A percentile compares a stretch with the other conserved stretches of the same genome.
These are phyloP conservation scores for Ectropis crepuscularia DNA, from an alignment of 2,888 invertebrate genomes.

Conservation along the genomic window DNA sequence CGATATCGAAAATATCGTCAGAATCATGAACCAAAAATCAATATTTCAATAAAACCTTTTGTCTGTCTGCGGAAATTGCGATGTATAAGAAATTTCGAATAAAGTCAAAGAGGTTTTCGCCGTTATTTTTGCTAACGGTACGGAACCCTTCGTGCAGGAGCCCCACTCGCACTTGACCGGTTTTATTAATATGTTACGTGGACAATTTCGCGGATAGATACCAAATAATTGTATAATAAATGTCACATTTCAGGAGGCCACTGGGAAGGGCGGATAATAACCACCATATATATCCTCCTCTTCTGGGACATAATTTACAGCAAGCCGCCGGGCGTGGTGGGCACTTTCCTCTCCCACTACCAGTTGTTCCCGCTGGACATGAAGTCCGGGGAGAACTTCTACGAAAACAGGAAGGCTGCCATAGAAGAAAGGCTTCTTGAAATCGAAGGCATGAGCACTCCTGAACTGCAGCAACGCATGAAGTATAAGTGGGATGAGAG, in stretches of 20 bases:
- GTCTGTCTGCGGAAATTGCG: too few relatives aligned
- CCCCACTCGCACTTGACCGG: too few relatives aligned
- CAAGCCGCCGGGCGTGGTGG: constrained; percentile 69
- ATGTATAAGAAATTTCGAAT: too few relatives aligned
- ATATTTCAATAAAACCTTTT: too few relatives aligned
- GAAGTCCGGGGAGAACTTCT: constrained; percentile 86
- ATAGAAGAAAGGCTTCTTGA: constrained; percentile 83
- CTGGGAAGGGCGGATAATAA: constrained; percentile 88
- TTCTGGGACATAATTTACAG: constrained; percentile 92
- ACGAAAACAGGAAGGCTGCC: constrained; percentile 82
- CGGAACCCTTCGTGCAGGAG: too few relatives aligned
- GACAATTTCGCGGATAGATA: too few relatives aligned
- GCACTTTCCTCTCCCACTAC: constrained; percentile 87
- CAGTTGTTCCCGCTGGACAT: constrained; percentile 91
- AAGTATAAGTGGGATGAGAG: constrained; percentile 73
- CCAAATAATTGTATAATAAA: too few relatives aligned
- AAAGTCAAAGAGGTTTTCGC: too few relatives aligned
- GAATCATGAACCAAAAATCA: too few relatives aligned
- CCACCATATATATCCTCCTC: constrained; percentile 86
- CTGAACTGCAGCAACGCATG: constrained; percentile 74
- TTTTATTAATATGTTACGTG: too few relatives aligned
- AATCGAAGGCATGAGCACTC: constrained; percentile 58
- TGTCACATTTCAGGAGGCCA: constrained; percentile 83
- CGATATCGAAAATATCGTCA: too few relatives aligned
- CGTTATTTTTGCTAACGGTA: too few relatives aligned